Percentiles rank a stretch among this genome's conserved stretches.
Evolutionary conservation across 1,140 invertebrate species (phyloP).

Genomic region (Macrotrachela quadricornifera): DNA sequence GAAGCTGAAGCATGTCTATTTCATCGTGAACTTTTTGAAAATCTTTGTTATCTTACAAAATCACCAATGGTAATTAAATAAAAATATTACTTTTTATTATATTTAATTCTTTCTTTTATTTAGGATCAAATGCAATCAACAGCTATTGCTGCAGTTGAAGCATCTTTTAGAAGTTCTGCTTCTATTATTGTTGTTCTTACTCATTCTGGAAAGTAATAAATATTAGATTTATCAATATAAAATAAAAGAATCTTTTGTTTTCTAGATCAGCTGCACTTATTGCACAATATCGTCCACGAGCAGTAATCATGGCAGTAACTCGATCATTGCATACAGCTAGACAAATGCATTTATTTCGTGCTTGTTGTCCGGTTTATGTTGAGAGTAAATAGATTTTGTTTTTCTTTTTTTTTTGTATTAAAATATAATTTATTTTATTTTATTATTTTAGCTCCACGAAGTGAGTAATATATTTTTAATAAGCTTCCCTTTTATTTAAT

Average conservation of each 20-base stretch:
- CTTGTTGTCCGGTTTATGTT: constrained; percentile 49
- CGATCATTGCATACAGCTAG: constrained; percentile 62
- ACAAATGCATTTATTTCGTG: constrained; percentile 76
- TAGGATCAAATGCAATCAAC: constrained; percentile 51
- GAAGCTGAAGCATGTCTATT: constrained; percentile 93
- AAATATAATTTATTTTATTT: too few species aligned
- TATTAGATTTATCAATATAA: too few species aligned
- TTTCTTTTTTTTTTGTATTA: too few species aligned
- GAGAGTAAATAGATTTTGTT: too few species aligned
- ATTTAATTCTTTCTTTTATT: not conserved
- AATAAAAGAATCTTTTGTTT: not conserved
- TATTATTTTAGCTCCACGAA: too few species aligned
- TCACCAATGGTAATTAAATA: not conserved
- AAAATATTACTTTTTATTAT: too few species aligned
- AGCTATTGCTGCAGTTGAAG: constrained; percentile 86
- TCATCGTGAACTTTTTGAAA: constrained; percentile 71
- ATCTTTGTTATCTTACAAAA: constrained; percentile 48
- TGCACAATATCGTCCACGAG: constrained; percentile 77
- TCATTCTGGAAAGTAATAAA: constrained; percentile 51
- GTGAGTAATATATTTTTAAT: too few species aligned
- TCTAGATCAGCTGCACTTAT: constrained; percentile 59
- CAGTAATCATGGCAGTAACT: constrained; percentile 88
- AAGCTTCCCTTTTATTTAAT: too few species aligned
- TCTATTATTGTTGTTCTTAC: constrained; percentile 81
- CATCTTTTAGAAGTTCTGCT: constrained; percentile 68